Evolutionary conservation across 2,113 vertebrate genomes (phyloP).

Genomic region (Sander lucioperca): DNA sequence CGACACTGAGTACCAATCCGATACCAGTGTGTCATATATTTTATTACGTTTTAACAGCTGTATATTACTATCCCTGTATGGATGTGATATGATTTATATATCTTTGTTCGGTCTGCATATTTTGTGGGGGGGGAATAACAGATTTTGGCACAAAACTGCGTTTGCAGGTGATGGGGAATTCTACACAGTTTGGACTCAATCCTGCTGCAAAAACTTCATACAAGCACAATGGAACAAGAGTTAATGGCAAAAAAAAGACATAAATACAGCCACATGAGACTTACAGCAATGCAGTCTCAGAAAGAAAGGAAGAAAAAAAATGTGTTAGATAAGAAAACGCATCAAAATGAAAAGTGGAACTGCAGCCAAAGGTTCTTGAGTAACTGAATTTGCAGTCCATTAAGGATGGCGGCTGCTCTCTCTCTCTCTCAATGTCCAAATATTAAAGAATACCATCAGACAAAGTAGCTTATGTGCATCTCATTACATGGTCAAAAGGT

Average conservation of each 20-base stretch:
- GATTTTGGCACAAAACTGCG: neutral
- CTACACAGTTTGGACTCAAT: conserved; percentile 22
- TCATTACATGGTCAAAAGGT: conserved; percentile 27
- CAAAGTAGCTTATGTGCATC: conserved; percentile 21
- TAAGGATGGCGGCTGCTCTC: conserved; percentile 32
- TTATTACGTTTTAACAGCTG: no score
- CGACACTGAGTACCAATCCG: no score
- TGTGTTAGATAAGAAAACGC: conserved; percentile 37
- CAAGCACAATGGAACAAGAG: neutral
- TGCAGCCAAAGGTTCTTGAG: conserved; percentile 41
- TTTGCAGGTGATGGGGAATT: conserved; percentile 11
- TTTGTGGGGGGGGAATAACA: no score
- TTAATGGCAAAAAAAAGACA: conserved; percentile 24
- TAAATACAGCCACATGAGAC: conserved; percentile 11
- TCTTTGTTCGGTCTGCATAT: no score
- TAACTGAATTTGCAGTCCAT: conserved; percentile 62
- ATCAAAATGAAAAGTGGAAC: conserved; percentile 37
- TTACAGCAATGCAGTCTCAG: conserved; percentile 10
- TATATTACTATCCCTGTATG: no score
- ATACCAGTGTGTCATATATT: no score
- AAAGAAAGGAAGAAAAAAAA: no score
- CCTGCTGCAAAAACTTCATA: conserved; percentile 29
- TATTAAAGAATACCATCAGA: conserved; percentile 45
- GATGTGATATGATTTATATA: no score
- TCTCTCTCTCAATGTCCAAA: conserved; percentile 13